Evolutionary conservation across 2,888 invertebrate species (phyloP), one percentile per base, ranked within the genome.

Genomic region (Tenthredo amoena): DNA sequence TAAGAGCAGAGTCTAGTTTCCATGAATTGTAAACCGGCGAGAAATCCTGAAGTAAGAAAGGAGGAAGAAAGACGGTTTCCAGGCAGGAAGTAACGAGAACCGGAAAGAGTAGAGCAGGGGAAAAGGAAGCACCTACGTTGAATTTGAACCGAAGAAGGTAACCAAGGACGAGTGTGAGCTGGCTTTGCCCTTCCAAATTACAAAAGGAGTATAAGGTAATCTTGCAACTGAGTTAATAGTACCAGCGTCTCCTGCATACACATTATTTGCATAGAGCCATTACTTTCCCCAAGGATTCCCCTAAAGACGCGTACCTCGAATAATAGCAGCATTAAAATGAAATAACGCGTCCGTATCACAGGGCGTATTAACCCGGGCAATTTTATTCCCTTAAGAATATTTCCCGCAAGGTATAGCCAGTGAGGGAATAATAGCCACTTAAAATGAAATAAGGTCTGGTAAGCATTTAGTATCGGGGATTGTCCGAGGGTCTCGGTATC

Each of bases 281-380:
- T 81, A 81, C 34, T 81, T 81, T 81, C 40, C 62, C 62, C 12
- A 12, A n/a, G 81, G 62, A 81, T 81, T 81, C 62, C 40, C 81
- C 58, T 40, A 21, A 79, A 58, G 58, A 81, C 81, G 21, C 34
- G 40, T 74, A 31, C 74, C 40, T 81, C 81, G 58, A 21, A 77
- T 77, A 77, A 77, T 77, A 34, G 58, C 15, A 50, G 34, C 81
- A 50, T 81, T 62, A 81, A 62, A 81, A 81, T 81, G 81, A 62
- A 81, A 58, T 62, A 81, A 81, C 79, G 79, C 85, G 55, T 58
- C 62, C 58, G 58, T 65, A 85, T 85, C 77, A 81, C 47, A 21
- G 50, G 85, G 62, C 79, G 85, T 85, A 85, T 85, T 81, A 85
- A 43, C 58, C 40, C n/a, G 6, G 84, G 65, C 65, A 40, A 40